Evolutionary conservation across 2,888 invertebrate genomes (phyloP).

Genomic region (Xestia rhomboidea): DNA sequence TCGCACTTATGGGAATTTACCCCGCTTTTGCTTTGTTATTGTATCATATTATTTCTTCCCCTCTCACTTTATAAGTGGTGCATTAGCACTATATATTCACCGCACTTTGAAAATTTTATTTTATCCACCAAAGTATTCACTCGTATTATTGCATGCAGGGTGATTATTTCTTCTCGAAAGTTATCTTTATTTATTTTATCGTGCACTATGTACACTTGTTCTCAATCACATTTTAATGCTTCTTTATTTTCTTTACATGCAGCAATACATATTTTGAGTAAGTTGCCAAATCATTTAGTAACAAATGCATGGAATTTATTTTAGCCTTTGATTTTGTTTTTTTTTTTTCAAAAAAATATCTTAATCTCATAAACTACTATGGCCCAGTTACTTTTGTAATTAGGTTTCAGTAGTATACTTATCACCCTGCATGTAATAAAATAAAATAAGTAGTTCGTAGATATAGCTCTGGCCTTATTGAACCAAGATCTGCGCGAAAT

Average conservation of each 20-base stretch:
- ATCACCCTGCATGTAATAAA: conserved; percentile 47
- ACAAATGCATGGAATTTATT: conserved; percentile 50
- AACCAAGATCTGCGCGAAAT: background rate
- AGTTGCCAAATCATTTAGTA: conserved; percentile 74
- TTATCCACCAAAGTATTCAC: background rate
- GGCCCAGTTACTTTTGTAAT: background rate
- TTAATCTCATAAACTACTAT: background rate
- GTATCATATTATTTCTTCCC: background rate
- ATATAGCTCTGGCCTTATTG: background rate
- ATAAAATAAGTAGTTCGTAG: conserved; percentile 25
- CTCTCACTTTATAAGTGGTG: background rate
- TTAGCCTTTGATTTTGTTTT: background rate
- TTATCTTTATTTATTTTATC: background rate
- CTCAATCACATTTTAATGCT: conserved; percentile 46
- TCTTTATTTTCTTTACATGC: conserved; percentile 84
- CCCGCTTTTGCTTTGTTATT: background rate
- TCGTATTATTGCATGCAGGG: conserved; percentile 13
- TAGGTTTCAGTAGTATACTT: conserved; percentile 1
- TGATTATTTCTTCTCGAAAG: background rate
- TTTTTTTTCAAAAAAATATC: background rate
- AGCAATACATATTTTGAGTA: conserved; percentile 89
- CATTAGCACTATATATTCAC: background rate
- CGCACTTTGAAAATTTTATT: background rate
- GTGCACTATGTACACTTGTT: background rate
- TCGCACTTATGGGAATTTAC: no score